Evolutionary conservation across 1,140 invertebrate genomes (phyloP).

Genomic region (Daktulosphaira vitifoliae): DNA sequence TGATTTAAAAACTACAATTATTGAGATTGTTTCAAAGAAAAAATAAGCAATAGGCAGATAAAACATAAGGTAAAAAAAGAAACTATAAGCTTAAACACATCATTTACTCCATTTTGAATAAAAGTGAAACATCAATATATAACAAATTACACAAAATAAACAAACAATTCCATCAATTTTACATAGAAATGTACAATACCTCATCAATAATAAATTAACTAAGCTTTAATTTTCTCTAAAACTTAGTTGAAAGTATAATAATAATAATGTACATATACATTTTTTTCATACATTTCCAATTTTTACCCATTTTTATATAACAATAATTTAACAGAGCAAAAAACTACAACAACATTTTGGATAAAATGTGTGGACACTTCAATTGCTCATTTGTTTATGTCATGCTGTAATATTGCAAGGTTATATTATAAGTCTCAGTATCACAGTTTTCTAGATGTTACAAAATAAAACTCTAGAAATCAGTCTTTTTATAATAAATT

Average conservation of each 20-base stretch:
- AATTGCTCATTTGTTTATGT: conserved; percentile 5
- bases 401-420: neutral
- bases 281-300: conserved; percentile 6
- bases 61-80: no score
- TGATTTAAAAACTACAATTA: no score
- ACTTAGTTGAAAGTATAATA: conserved; percentile 6
- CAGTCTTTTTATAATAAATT: conserved; percentile 25
- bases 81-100: no score
- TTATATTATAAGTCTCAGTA: conserved; percentile 3
- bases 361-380: conserved; percentile 10
- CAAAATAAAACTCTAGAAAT: conserved; percentile 28
- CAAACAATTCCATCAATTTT: no score
- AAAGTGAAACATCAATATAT: no score
- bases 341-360: neutral
- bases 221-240: neutral
- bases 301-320: neutral
- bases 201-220: neutral
- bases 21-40: no score
- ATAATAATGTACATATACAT: neutral
- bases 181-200: conserved; percentile 5
- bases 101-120: no score
- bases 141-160: no score
- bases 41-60: no score
- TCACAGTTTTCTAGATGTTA: conserved; percentile 32
- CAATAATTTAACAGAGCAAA: neutral